A percentile compares a stretch with the other conserved stretches of the same genome.
These are phyloP conservation scores for Pristiophorus japonicus DNA, from an alignment of 2,113 vertebrate genomes.

Conservation along the genomic window DNA sequence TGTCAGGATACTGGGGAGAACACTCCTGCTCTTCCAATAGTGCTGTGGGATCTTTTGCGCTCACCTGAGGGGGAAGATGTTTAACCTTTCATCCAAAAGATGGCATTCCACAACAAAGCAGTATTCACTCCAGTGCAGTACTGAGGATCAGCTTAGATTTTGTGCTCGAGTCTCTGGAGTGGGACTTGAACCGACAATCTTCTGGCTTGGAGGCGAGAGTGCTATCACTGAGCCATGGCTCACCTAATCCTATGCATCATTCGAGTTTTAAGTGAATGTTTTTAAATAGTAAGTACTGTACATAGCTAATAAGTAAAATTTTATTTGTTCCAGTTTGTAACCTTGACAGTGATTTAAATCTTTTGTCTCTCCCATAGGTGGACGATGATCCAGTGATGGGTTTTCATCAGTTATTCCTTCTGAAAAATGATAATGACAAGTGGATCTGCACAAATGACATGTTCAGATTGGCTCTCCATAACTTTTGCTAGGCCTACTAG, in stretches of 20 bases:
- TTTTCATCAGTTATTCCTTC: conserved; percentile 63
- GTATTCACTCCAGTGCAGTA: too few species aligned
- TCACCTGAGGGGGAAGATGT: neutral
- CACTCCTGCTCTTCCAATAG: neutral
- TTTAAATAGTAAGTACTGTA: neutral
- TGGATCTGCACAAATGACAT: conserved; percentile 61
- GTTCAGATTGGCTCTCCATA: conserved; percentile 62
- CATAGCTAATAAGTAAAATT: neutral
- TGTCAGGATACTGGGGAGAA: too few species aligned
- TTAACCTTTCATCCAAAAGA: neutral
- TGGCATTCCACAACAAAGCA: neutral
- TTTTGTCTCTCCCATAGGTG: conserved; percentile 45
- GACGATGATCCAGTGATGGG: conserved; percentile 61
- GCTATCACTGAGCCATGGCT: neutral
- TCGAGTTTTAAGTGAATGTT: neutral
- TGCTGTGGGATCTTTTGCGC: neutral
- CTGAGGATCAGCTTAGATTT: neutral
- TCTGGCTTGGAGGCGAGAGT: neutral
- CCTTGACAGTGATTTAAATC: neutral
- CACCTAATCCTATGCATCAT: neutral
- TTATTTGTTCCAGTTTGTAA: neutral
- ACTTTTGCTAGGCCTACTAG: conserved; percentile 48
- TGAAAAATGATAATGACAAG: conserved; percentile 53
- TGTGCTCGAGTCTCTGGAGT: neutral
- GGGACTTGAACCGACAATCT: neutral